Conservation (phyloP, 2,113 vertebrate genomes). For the Helogale parvula region DNA sequence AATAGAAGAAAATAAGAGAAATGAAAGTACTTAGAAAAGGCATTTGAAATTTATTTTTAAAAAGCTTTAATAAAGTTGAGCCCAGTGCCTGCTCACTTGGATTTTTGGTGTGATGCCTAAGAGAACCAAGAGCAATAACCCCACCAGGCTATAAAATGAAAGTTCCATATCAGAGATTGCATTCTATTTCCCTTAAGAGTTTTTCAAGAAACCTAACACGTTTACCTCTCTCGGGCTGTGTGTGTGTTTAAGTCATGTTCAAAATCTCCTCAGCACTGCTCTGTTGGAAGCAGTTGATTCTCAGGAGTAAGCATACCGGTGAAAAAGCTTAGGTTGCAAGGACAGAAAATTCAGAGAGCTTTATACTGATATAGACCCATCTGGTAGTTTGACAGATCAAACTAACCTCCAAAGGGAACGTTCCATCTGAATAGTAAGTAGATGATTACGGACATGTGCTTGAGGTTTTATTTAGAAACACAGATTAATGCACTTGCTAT, state of each 20-base stretch:
- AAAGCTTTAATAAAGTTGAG: slow-evolving; percentile 43
- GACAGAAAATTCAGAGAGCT: slow-evolving; percentile 36
- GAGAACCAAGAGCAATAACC: background rate
- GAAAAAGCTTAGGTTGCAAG: slow-evolving; percentile 35
- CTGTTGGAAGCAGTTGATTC: background rate
- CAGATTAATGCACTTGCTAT: background rate
- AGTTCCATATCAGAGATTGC: background rate
- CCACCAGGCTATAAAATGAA: background rate
- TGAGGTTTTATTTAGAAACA: slow-evolving; percentile 44
- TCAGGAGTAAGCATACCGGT: background rate
- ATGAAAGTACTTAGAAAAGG: background rate
- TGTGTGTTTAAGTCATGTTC: slow-evolving; percentile 30
- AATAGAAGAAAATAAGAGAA: slow-evolving; percentile 32
- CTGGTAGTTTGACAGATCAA: slow-evolving; percentile 24
- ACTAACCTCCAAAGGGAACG: slow-evolving; percentile 44
- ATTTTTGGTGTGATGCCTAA: background rate
- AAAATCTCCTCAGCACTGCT: background rate
- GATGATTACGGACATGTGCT: background rate
- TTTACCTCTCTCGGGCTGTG: background rate
- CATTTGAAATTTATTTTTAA: background rate
- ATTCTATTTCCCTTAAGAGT: slow-evolving; percentile 17
- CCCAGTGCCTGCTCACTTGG: background rate
- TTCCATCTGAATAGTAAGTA: slow-evolving; percentile 56
- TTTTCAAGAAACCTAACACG: slow-evolving; percentile 46
- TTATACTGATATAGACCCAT: background rate